Conservation (phyloP, 2,888 invertebrate genomes). For the Luperina nickerlii region DNA sequence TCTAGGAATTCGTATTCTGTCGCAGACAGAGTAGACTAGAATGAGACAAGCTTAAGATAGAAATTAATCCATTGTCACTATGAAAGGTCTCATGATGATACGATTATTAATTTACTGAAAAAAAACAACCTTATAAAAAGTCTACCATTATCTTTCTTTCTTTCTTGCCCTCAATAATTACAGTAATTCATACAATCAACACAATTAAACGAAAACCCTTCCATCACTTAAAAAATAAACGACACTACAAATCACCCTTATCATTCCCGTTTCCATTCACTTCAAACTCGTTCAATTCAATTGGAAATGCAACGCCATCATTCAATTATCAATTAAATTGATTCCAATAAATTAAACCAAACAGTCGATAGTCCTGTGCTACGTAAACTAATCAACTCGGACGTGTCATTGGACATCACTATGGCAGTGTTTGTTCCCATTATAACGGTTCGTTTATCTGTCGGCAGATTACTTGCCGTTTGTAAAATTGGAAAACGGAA, state of each 20-base stretch:
- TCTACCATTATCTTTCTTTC: not conserved
- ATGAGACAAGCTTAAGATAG: not conserved
- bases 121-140: not conserved
- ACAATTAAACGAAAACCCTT: slow-evolving; percentile 45
- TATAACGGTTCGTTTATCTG: slow-evolving; percentile 35
- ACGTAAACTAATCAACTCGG: slow-evolving; percentile 64
- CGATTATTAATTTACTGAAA: not conserved
- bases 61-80: not conserved
- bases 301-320: slow-evolving; percentile 55
- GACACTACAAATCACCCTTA: slow-evolving; percentile 51
- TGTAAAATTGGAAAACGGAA: slow-evolving; percentile 8
- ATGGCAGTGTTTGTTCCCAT: slow-evolving; percentile 47
- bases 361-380: slow-evolving; percentile 54
- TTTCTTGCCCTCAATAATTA: slow-evolving; percentile 7
- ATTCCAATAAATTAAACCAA: slow-evolving; percentile 63
- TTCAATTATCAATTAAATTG: slow-evolving; percentile 64
- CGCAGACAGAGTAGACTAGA: not conserved
- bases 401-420: slow-evolving; percentile 58
- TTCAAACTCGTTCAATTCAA: slow-evolving; percentile 50
- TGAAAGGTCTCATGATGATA: not conserved
- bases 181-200: slow-evolving; percentile 31
- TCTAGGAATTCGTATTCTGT: not conserved
- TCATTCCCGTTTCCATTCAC: slow-evolving; percentile 34
- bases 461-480: not conserved
- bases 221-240: slow-evolving; percentile 36